phyloP scores from a whole-genome alignment of 2,797 vertebrate species.

The Lepilemur ruficaudatus region DNA sequence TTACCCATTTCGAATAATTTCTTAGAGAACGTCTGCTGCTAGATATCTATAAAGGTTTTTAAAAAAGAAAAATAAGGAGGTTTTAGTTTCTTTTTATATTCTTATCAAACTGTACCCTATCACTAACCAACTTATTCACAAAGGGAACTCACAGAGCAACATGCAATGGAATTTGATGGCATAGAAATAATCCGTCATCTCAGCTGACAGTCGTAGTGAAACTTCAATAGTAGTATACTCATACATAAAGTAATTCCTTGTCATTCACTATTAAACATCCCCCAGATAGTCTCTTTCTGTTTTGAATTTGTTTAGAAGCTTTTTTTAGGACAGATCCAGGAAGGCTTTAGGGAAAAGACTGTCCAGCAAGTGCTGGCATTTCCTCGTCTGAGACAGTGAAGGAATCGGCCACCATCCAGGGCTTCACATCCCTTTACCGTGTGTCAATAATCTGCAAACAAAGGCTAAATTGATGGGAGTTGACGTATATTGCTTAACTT shows the following conservation, averaged over 20 bases:
- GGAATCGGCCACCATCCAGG: not conserved
- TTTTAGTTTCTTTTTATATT: not conserved
- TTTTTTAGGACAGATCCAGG: not conserved
- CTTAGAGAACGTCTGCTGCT: not conserved
- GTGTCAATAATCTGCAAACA: not conserved
- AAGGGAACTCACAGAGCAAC: not conserved
- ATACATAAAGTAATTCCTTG: not conserved
- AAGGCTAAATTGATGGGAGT: not conserved
- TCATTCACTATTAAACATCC: not conserved
- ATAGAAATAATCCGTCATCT: not conserved
- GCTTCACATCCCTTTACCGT: not conserved
- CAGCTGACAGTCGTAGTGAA: accelerated
- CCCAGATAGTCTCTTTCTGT: not conserved
- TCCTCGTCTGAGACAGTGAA: not conserved
- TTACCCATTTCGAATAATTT: not conserved
- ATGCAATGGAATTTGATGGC: accelerated
- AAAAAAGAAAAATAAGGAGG: not conserved
- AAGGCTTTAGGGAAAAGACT: not conserved
- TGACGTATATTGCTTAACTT: too few relatives aligned
- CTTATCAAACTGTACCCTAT: not conserved
- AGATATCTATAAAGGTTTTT: not conserved
- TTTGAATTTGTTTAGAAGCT: not conserved
- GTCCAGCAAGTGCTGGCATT: not conserved
- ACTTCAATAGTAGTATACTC: accelerated
- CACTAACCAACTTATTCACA: not conserved